Evolutionary conservation across 2,113 vertebrate genomes (phyloP).

Genomic region (Dicaeum eximium): DNA sequence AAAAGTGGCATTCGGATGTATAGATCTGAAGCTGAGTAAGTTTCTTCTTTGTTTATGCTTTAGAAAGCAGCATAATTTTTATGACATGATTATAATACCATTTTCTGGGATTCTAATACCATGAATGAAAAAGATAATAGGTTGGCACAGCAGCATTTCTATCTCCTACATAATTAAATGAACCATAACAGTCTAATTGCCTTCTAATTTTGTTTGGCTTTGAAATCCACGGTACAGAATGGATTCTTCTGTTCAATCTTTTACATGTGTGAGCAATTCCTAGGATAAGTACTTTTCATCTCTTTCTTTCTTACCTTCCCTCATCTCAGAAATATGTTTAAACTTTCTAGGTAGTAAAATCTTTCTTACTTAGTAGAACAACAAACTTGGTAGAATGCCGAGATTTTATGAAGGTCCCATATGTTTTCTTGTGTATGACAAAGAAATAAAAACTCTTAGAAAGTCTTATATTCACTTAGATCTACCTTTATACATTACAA

Average conservation of each 20-base stretch:
- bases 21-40: neutral
- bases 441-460: neutral
- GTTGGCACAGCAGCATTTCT: neutral
- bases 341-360: neutral
- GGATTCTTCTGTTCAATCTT: neutral
- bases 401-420: neutral
- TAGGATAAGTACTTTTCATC: neutral
- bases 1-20: neutral
- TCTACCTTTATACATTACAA: neutral
- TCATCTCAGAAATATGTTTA: neutral
- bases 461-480: neutral
- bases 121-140: neutral
- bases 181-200: neutral
- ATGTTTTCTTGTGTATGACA: neutral
- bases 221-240: neutral
- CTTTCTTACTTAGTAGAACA: too few relatives aligned
- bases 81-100: neutral
- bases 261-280: neutral
- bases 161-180: neutral
- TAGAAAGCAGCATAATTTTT: neutral
- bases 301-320: neutral
- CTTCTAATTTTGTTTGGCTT: neutral
- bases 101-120: neutral
- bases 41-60: neutral
- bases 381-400: neutral